Evolutionary conservation across 2,113 vertebrate genomes (phyloP), one percentile per base, ranked within the genome.

Genomic region (Dicerorhinus sumatrensis): DNA sequence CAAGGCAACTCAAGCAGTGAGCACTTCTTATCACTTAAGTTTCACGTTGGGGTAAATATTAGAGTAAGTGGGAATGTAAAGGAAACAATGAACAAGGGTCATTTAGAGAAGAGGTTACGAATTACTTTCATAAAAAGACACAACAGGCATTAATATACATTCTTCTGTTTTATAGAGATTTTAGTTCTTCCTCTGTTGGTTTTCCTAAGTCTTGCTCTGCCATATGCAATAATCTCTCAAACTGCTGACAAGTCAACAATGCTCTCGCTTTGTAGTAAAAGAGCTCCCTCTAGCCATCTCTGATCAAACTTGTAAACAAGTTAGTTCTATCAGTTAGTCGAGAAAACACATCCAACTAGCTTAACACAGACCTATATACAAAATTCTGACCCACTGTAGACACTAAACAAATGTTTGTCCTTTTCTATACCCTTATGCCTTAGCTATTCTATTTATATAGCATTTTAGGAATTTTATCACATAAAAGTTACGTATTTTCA

Each of bases 381-480:
- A 76, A 70, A 83, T 62, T 73, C 21, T 63, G 79, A 65, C 46
- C 48, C 31, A 69, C 18, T 31, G 5, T 20, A 13, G 51, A 62
- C 3, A 76, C 33, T 31, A 63, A 63, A 87, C 60, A 56, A 31
- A 77, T 12, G 51, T 31, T 42, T 48, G 27, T 77, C 27, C 42
- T 77, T 11, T 76, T 39, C 33, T 51, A 31, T 13, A 21, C 42
- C 23, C 21, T 85, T 69, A 48, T 31, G 31, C 27, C 51, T 48
- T 72, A 58, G n/a, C 51, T 86, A 62, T 62, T 81, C 33, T 79
- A 31, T 8, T 58, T 65, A 54, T 6, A 86, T 17, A 4, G 62
- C 29, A 62, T 83, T 83, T 94, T 72, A 90, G 60, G 95, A 79
- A 91, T 84, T 87, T 33, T 42, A 79, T 54, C 23, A 73, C 46